A percentile compares a stretch with the other conserved stretches of the same genome.
phyloP scores from a whole-genome alignment of 2,797 vertebrate species.

The Periophthalmus magnuspinnatus region DNA sequence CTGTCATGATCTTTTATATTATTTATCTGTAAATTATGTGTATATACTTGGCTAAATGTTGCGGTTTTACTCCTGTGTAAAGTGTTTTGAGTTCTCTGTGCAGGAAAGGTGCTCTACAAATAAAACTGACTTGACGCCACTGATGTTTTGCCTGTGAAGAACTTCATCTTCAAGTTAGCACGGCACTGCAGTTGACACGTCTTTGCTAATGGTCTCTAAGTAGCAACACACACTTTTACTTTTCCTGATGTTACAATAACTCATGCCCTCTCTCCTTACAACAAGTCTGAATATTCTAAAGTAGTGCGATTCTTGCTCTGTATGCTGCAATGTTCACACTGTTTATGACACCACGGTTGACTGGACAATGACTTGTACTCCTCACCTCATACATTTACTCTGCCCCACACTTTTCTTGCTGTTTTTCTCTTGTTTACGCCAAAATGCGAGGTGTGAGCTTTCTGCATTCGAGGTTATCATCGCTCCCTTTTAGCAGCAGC shows the following conservation, averaged over 20 bases:
- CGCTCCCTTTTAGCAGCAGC: conserved; percentile 13
- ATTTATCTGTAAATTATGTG: too few relatives aligned
- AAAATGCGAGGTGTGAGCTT: conserved; percentile 31
- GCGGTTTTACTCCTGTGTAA: too few relatives aligned
- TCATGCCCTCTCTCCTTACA: neutral
- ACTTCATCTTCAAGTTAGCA: neutral
- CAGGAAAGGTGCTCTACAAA: too few relatives aligned
- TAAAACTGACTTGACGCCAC: too few relatives aligned
- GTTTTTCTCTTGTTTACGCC: conserved; percentile 34
- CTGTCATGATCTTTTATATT: too few relatives aligned
- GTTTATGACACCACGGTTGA: conserved; percentile 15
- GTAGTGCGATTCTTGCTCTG: neutral
- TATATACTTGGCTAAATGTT: too few relatives aligned
- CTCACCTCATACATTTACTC: conserved; percentile 7
- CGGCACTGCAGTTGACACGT: too few relatives aligned
- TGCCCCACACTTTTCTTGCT: neutral
- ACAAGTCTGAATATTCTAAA: neutral
- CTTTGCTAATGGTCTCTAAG: neutral
- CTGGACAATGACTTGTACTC: conserved; percentile 8
- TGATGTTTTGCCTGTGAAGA: neutral
- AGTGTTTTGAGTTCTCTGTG: too few relatives aligned
- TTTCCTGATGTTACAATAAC: neutral
- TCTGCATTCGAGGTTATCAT: conserved; percentile 7
- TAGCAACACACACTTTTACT: neutral
- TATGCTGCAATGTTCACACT: conserved; percentile 19